Percentiles rank a stretch among this genome's conserved stretches.
phyloP scores from a whole-genome alignment of 2,888 invertebrate species.

The Pandemis cinnamomeana region DNA sequence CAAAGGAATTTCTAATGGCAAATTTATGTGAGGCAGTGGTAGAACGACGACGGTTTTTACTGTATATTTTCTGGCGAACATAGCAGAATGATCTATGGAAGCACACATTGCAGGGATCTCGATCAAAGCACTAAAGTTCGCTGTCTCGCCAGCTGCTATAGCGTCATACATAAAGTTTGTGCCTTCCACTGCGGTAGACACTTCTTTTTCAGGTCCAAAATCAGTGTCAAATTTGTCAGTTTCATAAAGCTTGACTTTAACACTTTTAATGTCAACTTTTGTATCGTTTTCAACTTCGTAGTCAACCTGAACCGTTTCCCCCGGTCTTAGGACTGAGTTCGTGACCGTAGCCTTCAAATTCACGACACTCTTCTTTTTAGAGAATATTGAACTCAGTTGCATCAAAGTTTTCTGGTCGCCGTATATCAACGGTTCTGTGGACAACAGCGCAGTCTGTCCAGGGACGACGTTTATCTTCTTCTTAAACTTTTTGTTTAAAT shows the following conservation, averaged over 20 bases:
- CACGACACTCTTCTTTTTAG: not conserved
- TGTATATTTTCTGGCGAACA: constrained; percentile 19
- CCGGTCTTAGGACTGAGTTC: constrained; percentile 10
- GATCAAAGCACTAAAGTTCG: constrained; percentile 11
- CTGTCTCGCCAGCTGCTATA: constrained; percentile 7
- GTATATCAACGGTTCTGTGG: constrained; percentile 17
- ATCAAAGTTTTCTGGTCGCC: constrained; percentile 17
- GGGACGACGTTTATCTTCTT: constrained; percentile 23
- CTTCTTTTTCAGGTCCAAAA: not conserved
- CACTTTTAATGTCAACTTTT: constrained; percentile 15
- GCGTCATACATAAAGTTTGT: not conserved
- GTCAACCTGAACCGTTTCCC: constrained; percentile 24
- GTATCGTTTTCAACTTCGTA: constrained; percentile 22
- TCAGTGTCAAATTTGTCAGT: constrained; percentile 8
- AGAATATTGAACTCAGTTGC: not conserved
- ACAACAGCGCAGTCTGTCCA: constrained; percentile 18
- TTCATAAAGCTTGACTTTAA: constrained; percentile 18
- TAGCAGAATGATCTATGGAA: constrained; percentile 26
- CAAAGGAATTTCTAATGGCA: constrained; percentile 25
- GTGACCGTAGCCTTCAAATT: not conserved
- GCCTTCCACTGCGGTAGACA: not conserved
- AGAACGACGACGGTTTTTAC: constrained; percentile 17
- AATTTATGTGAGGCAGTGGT: constrained; percentile 19
- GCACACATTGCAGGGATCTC: constrained; percentile 16
- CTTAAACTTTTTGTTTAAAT: constrained; percentile 16